phyloP scores from a whole-genome alignment of 2,888 invertebrate species.

The Neoitamus cyanurus region DNA sequence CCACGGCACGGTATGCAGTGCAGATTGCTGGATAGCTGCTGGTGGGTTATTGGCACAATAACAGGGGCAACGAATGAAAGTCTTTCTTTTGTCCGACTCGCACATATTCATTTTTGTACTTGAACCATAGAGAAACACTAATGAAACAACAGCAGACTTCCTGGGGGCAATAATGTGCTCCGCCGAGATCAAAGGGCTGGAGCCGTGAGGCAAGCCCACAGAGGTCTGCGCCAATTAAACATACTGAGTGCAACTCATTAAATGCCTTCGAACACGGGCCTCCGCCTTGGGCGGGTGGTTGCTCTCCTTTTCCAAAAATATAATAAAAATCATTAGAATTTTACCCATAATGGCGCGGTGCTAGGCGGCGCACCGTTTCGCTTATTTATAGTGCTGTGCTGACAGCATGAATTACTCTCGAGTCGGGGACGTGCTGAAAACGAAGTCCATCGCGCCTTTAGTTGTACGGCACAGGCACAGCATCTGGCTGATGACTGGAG shows the following conservation, averaged over 20 bases:
- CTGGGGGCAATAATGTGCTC: background rate
- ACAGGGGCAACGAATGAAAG: background rate
- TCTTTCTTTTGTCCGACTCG: background rate
- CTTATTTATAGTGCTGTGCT: slow-evolving; percentile 13
- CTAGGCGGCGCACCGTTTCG: background rate
- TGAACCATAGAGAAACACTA: background rate
- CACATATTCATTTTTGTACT: background rate
- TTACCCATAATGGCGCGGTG: background rate
- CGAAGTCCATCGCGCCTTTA: background rate
- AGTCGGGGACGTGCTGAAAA: background rate
- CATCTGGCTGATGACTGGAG: background rate
- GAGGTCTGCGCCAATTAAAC: background rate
- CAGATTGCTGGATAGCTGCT: background rate
- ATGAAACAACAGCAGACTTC: background rate
- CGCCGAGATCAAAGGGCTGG: background rate
- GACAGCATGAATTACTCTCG: background rate
- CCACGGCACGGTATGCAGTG: background rate
- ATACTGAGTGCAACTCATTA: background rate
- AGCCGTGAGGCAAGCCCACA: background rate
- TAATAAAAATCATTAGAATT: background rate
- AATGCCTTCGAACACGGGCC: background rate
- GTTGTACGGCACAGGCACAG: background rate
- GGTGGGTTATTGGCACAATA: background rate
- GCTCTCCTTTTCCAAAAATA: background rate
- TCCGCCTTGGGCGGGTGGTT: background rate